A percentile compares a stretch with the other conserved stretches of the same genome.
These are phyloP conservation scores for Rotaria macrura DNA, from an alignment of 2,888 invertebrate genomes.

Conservation along the genomic window DNA sequence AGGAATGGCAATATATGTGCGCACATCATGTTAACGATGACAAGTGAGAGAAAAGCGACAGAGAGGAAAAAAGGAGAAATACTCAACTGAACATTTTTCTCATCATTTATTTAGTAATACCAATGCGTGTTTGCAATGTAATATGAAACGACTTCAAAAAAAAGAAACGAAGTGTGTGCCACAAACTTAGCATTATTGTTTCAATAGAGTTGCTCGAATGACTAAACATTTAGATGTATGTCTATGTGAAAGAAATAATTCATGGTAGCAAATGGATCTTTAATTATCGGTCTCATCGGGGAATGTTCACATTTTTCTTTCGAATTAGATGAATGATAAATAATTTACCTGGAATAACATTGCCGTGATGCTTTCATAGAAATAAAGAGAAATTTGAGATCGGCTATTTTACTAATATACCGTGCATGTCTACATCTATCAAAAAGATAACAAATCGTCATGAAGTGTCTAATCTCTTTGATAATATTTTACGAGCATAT, in stretches of 20 bases:
- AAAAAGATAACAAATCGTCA: slow-evolving; percentile 10
- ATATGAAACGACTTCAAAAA: background rate
- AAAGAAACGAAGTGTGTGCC: background rate
- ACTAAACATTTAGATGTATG: background rate
- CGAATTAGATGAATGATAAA: background rate
- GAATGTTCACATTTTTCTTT: background rate
- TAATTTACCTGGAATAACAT: slow-evolving; percentile 1
- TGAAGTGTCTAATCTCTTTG: background rate
- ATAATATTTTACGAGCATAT: background rate
- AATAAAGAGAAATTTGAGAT: background rate
- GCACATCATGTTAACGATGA: background rate
- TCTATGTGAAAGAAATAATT: background rate
- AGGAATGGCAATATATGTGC: background rate
- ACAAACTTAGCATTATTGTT: background rate
- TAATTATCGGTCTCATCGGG: background rate
- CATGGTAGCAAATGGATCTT: background rate
- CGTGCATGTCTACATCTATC: background rate
- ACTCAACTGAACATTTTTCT: background rate
- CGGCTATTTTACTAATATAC: background rate
- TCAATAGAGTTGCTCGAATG: background rate
- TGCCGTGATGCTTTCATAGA: background rate
- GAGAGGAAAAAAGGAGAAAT: background rate
- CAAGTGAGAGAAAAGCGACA: background rate
- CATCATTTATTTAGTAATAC: background rate
- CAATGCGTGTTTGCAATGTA: background rate